Evolutionary conservation across 2,888 invertebrate species (phyloP).

Genomic region (Drosophila maculinotata): DNA sequence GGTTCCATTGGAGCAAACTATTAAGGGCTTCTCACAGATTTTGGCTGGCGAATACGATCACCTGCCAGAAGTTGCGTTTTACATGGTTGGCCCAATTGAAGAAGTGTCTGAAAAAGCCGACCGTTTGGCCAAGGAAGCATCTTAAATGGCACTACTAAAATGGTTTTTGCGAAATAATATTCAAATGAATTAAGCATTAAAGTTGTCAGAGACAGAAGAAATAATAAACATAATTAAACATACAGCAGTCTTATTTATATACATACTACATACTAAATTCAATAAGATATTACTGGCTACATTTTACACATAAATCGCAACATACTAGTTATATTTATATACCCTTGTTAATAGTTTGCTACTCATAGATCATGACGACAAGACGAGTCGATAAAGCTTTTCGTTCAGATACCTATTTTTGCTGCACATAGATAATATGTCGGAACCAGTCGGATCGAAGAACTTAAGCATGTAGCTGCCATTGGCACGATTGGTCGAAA

Average conservation of each 20-base stretch:
- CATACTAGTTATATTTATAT: no score
- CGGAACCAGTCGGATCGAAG: no score
- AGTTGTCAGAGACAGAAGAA: constrained; percentile 46
- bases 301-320: background rate
- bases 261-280: background rate
- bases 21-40: constrained; percentile 94
- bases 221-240: constrained; percentile 40
- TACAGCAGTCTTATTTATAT: background rate
- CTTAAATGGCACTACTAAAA: constrained; percentile 48
- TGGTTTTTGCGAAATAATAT: constrained; percentile 35
- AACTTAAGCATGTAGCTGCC: no score
- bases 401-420: no score
- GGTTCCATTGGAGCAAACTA: constrained; percentile 94
- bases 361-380: no score
- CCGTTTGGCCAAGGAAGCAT: constrained; percentile 79
- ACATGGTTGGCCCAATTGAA: constrained; percentile 97
- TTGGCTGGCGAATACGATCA: constrained; percentile 94
- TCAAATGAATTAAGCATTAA: constrained; percentile 58
- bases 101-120: constrained; percentile 95
- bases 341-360: no score
- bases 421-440: no score
- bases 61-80: constrained; percentile 97
- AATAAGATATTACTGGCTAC: background rate
- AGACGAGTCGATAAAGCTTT: no score
- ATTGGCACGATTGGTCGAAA: no score